These are phyloP conservation scores for Campylomormyrus numenius DNA, from an alignment of 2,113 vertebrate genomes.

Conservation along the genomic window DNA sequence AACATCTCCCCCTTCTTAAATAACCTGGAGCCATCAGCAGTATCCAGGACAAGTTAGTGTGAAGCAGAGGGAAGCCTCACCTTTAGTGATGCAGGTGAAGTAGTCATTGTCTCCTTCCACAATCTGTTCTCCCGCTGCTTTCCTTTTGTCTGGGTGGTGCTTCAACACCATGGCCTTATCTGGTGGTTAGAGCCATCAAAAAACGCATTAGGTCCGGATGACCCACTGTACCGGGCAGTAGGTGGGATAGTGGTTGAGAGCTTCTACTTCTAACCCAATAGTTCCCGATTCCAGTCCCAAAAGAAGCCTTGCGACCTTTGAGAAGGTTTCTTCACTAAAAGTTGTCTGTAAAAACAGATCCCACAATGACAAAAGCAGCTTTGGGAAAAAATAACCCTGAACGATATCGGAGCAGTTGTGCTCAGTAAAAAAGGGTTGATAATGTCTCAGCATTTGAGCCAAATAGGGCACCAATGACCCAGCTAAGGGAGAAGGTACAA, in stretches of 20 bases:
- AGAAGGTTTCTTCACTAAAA: background rate
- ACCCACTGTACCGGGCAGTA: background rate
- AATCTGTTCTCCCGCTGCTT: conserved; percentile 94
- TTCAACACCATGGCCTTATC: conserved; percentile 97
- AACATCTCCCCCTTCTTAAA: background rate
- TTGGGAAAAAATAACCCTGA: background rate
- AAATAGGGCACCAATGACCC: background rate
- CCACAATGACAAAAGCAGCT: background rate
- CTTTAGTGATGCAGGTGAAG: conserved; percentile 98
- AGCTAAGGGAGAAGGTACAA: background rate
- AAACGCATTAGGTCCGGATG: background rate
- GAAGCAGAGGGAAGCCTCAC: conserved; percentile 43
- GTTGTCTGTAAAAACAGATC: background rate
- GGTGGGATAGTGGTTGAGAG: background rate
- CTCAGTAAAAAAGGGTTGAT: background rate
- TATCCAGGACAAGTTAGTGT: too few relatives aligned
- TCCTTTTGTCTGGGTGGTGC: conserved; percentile 96
- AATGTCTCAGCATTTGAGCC: background rate
- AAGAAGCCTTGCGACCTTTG: background rate
- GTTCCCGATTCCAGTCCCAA: background rate
- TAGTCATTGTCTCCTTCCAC: conserved; percentile 97
- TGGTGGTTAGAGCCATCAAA: conserved; percentile 43
- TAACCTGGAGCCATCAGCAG: background rate
- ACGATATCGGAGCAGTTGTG: background rate
- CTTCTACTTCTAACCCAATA: background rate